These are phyloP conservation scores for Stylophora pistillata DNA, from an alignment of 64 coral and sea anemone species.

Conservation along the genomic window DNA sequence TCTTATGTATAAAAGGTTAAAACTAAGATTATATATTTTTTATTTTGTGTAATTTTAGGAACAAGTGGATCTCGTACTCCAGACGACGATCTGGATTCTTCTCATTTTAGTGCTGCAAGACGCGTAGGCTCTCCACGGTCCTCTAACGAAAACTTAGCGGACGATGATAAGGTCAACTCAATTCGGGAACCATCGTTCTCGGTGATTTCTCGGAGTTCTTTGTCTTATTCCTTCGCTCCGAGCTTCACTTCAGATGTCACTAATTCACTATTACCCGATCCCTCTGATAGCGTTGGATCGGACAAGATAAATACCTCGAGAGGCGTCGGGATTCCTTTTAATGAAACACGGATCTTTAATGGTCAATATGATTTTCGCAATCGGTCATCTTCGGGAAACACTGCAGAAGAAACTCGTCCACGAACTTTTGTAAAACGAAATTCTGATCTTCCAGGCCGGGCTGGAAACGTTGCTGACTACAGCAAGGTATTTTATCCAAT, in stretches of 20 bases:
- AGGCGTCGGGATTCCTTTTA: not conserved
- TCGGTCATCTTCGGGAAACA: not conserved
- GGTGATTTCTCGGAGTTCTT: constrained; percentile 37
- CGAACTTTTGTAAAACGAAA: constrained; percentile 59
- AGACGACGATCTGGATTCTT: constrained; percentile 52
- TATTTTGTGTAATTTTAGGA: constrained; percentile 3
- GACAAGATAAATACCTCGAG: not conserved
- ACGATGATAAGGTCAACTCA: not conserved
- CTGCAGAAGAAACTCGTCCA: constrained; percentile 16
- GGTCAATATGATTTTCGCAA: not conserved
- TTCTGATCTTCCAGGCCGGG: constrained; percentile 61
- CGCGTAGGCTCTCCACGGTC: not conserved
- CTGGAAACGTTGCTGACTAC: constrained; percentile 9
- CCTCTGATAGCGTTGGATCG: constrained; percentile 14
- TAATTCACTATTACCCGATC: constrained; percentile 47
- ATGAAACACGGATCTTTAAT: not conserved
- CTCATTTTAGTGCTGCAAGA: not conserved
- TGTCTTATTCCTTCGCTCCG: constrained; percentile 18
- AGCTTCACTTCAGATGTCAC: constrained; percentile 52
- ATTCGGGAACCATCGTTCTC: not conserved
- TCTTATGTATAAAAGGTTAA: no score
- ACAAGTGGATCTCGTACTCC: constrained; percentile 66
- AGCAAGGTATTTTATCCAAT: constrained; percentile 7
- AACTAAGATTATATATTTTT: not conserved
- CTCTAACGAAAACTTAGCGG: constrained; percentile 36